These are phyloP conservation scores for Gambusia yucatana DNA, from an alignment of 2,797 vertebrate species.

Conservation along the genomic window DNA sequence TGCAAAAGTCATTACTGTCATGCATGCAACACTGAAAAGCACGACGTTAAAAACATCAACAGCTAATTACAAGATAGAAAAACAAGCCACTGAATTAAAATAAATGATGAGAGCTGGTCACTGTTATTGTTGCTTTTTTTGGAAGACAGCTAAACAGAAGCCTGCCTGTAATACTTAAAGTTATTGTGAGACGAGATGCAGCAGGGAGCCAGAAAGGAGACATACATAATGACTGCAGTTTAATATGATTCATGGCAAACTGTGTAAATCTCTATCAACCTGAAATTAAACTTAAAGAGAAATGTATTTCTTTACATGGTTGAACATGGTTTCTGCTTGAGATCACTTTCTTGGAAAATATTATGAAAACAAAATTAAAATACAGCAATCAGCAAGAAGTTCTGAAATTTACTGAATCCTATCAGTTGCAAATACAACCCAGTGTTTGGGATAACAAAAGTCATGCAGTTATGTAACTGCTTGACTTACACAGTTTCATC, in stretches of 20 bases:
- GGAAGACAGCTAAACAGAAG: constrained; percentile 4
- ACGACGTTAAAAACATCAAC: constrained; percentile 30
- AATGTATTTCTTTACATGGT: background rate
- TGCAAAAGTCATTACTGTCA: constrained; percentile 55
- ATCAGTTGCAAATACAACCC: background rate
- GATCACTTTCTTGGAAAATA: background rate
- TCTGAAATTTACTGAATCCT: background rate
- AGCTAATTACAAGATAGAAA: constrained; percentile 32
- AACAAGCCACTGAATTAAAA: constrained; percentile 1
- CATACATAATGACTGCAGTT: background rate
- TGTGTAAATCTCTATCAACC: constrained; percentile 1
- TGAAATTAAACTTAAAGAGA: constrained; percentile 1
- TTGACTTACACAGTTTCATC: background rate
- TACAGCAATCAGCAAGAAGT: background rate
- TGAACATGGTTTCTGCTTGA: background rate
- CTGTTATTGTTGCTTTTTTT: background rate
- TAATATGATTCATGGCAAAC: background rate
- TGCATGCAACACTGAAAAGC: constrained; percentile 25
- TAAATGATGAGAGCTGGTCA: background rate
- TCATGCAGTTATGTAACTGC: background rate
- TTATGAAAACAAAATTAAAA: background rate
- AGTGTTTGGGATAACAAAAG: background rate
- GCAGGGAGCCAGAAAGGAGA: background rate
- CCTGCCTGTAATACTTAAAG: constrained; percentile 18
- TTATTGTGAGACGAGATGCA: constrained; percentile 21